A percentile compares a stretch with the other conserved stretches of the same genome.
Evolutionary conservation across 2,797 vertebrate genomes (phyloP).

Genomic region (Sebastes diploproa): DNA sequence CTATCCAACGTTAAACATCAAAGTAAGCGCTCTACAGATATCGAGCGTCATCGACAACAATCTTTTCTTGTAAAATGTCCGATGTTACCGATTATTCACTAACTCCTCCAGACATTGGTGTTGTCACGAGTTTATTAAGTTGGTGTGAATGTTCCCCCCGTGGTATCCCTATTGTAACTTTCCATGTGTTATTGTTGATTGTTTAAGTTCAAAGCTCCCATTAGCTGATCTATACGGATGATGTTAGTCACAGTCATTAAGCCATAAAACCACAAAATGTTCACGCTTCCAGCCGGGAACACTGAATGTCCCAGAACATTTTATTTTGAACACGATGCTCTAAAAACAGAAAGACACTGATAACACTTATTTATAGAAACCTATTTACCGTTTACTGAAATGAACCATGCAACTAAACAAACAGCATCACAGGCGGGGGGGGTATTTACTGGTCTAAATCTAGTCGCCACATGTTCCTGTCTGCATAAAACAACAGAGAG

Average conservation of each 20-base stretch:
- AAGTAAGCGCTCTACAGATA: neutral
- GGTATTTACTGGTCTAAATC: neutral
- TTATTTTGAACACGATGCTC: neutral
- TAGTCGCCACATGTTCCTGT: neutral
- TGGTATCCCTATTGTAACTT: neutral
- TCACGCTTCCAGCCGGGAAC: neutral
- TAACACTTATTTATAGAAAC: neutral
- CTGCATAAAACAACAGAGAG: neutral
- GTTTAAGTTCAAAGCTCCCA: neutral
- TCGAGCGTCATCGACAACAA: neutral
- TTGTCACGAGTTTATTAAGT: neutral
- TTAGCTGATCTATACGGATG: neutral
- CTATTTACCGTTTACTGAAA: neutral
- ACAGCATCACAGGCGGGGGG: neutral
- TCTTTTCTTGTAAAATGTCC: no score
- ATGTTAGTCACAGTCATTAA: neutral
- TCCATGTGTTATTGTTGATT: neutral
- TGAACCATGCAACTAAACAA: neutral
- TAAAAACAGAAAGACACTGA: neutral
- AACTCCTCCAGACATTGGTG: neutral
- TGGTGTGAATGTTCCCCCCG: neutral
- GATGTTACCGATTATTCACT: neutral
- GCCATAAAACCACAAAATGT: neutral
- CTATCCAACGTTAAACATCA: neutral
- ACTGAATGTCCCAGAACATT: neutral